Base-by-base conservation (phyloP, 2,888 invertebrate genomes). In the Bombyx huttoni region DNA sequence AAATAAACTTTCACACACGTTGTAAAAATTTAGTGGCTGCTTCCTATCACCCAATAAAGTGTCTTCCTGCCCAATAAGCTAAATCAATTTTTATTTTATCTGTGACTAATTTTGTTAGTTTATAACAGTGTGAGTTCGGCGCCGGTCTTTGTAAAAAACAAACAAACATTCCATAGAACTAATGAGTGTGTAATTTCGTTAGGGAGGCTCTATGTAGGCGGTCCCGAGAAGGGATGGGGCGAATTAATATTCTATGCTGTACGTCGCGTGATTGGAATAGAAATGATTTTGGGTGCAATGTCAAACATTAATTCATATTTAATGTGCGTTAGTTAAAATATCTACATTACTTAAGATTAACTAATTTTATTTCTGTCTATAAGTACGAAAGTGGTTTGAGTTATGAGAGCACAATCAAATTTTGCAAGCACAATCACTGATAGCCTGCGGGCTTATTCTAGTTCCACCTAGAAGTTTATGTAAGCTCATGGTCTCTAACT, bases 111-210 rank as follows among this genome's bases (percentile, higher is more conserved):
- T 81, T 65, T 77, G 83, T 87, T 83, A 78, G 82, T 81, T 79
- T 53, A 74, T 73, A 70, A 67, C 66, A 57, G 61, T 51, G 65
- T 59, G 62, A 61, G 65, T 68, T 70, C 63, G 79, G 76, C 81
- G 81, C 81, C 84, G 71, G 70, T 62, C 69, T 69, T 63, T 61
- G 68, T 75, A 78, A 82, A 81, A 84, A 83, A 82, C 73, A 79
- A 85, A 85, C 73, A 81, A 80, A 80, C 70, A 70, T 75, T 73
- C 69, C 66, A 72, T 82, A 77, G 83, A 84, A 85, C 84, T 84
- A 83, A 86, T 84, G 78, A 78, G 84, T 82, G 84, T 83, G 75
- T 83, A 84, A 86, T 84, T 78, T 75, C 55, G 79, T 83, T 80
- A 82, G 78, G 70, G 69, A 78, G 72, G 74, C 72, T 78, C 78